Percentiles rank a stretch among this genome's conserved stretches.
Evolutionary conservation across 1,140 invertebrate genomes (phyloP).

Genomic region (Macrocentrus cingulum): DNA sequence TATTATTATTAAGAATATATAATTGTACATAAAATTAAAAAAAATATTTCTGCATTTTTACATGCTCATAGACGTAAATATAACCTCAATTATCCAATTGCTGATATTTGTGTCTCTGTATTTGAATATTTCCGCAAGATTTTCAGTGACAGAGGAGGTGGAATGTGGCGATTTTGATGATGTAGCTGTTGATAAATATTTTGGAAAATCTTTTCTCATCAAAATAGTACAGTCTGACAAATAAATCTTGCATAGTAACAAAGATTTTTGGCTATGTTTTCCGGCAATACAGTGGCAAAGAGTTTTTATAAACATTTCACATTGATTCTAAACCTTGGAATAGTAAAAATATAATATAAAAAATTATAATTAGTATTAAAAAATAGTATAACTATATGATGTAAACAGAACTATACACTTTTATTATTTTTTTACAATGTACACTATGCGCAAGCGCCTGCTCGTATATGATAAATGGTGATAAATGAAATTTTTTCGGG

Average conservation of each 20-base stretch:
- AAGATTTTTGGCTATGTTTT: not conserved
- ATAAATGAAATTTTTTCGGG: too few species aligned
- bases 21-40: slow-evolving; percentile 21
- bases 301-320: slow-evolving; percentile 5
- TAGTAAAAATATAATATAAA: not conserved
- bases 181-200: not conserved
- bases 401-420: too few species aligned
- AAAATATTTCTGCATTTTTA: slow-evolving; percentile 17
- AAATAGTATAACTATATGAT: too few species aligned
- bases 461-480: too few species aligned
- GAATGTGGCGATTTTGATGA: not conserved
- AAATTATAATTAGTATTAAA: too few species aligned
- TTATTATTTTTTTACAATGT: too few species aligned
- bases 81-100: slow-evolving; percentile 60
- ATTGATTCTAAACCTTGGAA: too few species aligned
- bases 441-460: too few species aligned
- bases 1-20: too few species aligned
- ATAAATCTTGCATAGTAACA: not conserved
- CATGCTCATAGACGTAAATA: slow-evolving; percentile 13
- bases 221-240: too few species aligned
- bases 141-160: slow-evolving; percentile 30
- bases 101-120: slow-evolving; percentile 52
- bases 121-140: slow-evolving; percentile 50
- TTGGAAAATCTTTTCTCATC: not conserved
- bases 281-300: not conserved